Base-by-base conservation (phyloP, 2,797 vertebrate genomes). In the Pyrocephalus nanus region DNA sequence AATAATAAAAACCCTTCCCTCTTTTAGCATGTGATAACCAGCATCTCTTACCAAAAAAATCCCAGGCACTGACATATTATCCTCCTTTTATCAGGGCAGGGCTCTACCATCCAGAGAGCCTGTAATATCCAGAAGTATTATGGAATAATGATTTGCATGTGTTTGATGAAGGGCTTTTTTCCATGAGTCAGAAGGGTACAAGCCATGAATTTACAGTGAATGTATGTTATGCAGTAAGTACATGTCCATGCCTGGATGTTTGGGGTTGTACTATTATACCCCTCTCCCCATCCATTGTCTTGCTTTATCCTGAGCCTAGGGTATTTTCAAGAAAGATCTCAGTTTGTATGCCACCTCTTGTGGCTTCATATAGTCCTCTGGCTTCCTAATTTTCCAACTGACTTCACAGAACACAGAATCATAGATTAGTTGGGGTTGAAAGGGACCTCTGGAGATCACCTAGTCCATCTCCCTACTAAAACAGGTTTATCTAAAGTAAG, bases 321-420 rank as follows among this genome's bases (percentile, higher is more conserved):
- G 6, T 42, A 67, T n/a, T 25, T 73, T 73, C 55, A 54, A 60
- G 23, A 73, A 20, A 67, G 1, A 40, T 38, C 15, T 7, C 8
- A 4, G 34, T 86, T 88, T 30, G 11, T 40, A 6, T 23, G 17
- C 20, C 40, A 54, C 43, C 6, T 15, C 42, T 65, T 90, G 62
- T 0, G 0, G 12, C 29, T 67, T 17, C 66, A 53, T 30, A 47
- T 22, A 86, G 40, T 43, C 26, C 40, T 86, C 66, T 1, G 6
- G 23, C 45, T 22, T 93, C 17, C 40, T 71, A 67, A 64, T 90
- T 93, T 92, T 88, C 29, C 30, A 60, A 65, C n/a, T 66, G 25
- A 34, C 64, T 66, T 47, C 32, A 47, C 4, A 47, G 30, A 34
- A 47, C 19, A 53, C 7, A 15, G 17, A 58, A 6, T 65, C 12